Evolutionary conservation across 1,140 invertebrate species (phyloP).

Genomic region (Xylocopa sonorina): DNA sequence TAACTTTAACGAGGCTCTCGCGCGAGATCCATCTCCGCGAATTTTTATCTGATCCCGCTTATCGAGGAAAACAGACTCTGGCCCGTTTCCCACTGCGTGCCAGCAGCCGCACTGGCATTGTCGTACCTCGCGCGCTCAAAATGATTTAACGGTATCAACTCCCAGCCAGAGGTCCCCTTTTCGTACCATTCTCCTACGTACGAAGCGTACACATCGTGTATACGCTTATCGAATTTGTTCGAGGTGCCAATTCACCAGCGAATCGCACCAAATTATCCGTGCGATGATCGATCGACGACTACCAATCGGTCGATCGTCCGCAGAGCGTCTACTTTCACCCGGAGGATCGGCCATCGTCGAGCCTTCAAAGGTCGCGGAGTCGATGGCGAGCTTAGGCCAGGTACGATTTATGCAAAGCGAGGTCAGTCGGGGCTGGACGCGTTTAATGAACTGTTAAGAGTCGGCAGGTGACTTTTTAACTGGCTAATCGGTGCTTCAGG

Average conservation of each 20-base stretch:
- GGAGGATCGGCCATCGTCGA: neutral
- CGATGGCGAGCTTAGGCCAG: slow-evolving; percentile 12
- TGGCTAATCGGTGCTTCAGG: slow-evolving; percentile 20
- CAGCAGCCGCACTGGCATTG: slow-evolving; percentile 2
- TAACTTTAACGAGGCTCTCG: slow-evolving; percentile 45
- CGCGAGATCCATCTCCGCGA: slow-evolving; percentile 33
- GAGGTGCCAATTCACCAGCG: no score
- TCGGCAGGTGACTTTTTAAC: slow-evolving; percentile 51
- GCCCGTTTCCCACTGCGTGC: slow-evolving; percentile 1
- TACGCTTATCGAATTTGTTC: no score
- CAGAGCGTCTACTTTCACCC: neutral
- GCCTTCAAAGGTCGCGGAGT: slow-evolving; percentile 30
- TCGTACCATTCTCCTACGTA: neutral
- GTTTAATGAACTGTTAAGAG: slow-evolving; percentile 75
- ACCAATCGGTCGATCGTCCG: no score
- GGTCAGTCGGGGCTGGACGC: slow-evolving; percentile 68
- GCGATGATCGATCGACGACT: neutral
- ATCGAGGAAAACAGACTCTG: slow-evolving; percentile 15
- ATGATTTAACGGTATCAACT: slow-evolving; percentile 47
- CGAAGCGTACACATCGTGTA: no score
- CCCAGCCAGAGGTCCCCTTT: neutral
- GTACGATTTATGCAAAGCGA: slow-evolving; percentile 50
- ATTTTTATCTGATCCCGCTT: slow-evolving; percentile 42
- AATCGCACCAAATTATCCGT: no score
- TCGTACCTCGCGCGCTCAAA: slow-evolving; percentile 1